Evolutionary conservation across 2,797 vertebrate species (phyloP).

Genomic region (Dromococcyx pavoninus): DNA sequence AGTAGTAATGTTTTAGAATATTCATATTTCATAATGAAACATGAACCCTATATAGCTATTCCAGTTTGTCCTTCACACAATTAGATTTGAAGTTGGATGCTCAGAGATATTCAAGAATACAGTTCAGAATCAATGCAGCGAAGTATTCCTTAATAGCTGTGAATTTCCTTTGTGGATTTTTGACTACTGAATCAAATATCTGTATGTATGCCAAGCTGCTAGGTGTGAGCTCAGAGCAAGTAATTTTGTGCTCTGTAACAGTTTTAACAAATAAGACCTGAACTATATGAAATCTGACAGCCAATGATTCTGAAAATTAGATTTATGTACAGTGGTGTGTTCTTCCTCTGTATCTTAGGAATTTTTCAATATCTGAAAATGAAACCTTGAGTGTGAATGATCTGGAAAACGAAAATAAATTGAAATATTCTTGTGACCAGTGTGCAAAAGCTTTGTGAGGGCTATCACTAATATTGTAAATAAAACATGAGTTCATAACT

Average conservation of each 20-base stretch:
- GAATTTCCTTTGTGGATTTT: neutral
- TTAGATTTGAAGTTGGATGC: neutral
- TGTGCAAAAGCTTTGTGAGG: neutral
- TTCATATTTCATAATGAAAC: neutral
- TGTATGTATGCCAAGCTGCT: neutral
- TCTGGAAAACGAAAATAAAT: neutral
- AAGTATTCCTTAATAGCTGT: neutral
- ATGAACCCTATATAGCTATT: neutral
- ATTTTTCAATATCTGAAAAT: neutral
- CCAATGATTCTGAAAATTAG: slow-evolving; percentile 4
- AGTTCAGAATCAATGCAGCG: neutral
- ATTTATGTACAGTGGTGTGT: neutral
- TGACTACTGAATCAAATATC: neutral
- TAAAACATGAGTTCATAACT: neutral
- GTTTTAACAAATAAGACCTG: neutral
- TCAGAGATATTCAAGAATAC: neutral
- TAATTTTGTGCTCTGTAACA: neutral
- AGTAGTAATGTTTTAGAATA: neutral
- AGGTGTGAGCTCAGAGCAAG: neutral
- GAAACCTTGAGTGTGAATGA: neutral
- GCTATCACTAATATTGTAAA: neutral
- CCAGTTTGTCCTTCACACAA: neutral
- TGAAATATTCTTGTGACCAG: neutral
- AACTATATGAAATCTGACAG: neutral
- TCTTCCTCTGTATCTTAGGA: neutral